Evolutionary conservation across 2,113 vertebrate genomes (phyloP).

Genomic region (Poecilia latipinna): DNA sequence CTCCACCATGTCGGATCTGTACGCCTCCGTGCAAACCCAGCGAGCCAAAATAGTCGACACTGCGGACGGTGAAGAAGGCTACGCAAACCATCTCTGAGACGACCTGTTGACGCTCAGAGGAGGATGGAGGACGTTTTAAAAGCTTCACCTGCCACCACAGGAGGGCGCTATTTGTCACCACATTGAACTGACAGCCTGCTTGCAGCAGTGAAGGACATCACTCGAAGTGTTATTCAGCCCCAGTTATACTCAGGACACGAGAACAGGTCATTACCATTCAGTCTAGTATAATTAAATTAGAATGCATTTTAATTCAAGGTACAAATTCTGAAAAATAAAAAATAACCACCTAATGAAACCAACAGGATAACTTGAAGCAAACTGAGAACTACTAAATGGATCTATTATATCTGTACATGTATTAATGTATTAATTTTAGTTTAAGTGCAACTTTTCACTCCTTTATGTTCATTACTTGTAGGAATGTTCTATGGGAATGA

Average conservation of each 20-base stretch:
- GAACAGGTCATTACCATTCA: not conserved
- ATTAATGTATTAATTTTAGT: not conserved
- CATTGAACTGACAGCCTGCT: not conserved
- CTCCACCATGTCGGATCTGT: conserved; percentile 72
- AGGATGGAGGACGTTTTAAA: not conserved
- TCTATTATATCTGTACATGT: not conserved
- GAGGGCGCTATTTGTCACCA: conserved; percentile 39
- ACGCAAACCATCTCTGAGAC: conserved; percentile 75
- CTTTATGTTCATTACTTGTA: not conserved
- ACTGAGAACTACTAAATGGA: not conserved
- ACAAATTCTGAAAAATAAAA: not conserved
- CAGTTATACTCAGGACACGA: not conserved
- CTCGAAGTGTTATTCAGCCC: not conserved
- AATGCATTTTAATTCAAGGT: not conserved
- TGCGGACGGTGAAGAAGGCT: conserved; percentile 49
- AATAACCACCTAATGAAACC: too few species aligned
- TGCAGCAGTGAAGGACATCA: too few species aligned
- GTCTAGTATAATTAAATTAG: not conserved
- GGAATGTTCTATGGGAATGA: not conserved
- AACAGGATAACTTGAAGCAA: not conserved
- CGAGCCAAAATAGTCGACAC: conserved; percentile 59
- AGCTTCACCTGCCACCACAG: conserved; percentile 27
- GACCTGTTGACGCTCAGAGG: not conserved
- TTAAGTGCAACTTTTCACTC: not conserved
- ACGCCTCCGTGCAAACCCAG: conserved; percentile 76